Conservation (phyloP, 2,113 vertebrate species). For the Caranx ignobilis region DNA sequence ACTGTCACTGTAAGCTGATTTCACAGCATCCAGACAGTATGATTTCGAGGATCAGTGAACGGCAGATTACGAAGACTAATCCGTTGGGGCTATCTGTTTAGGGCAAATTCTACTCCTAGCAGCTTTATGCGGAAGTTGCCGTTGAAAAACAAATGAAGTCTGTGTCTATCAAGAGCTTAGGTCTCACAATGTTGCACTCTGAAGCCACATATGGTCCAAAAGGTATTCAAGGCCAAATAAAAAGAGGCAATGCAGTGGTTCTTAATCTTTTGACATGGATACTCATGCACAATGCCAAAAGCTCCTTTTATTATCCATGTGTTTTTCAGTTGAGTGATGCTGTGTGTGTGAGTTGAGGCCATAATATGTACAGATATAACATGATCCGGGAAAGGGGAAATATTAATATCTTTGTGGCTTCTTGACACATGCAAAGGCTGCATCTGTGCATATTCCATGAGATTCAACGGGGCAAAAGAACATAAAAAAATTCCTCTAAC, state of each 20-base stretch:
- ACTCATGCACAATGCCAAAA: constrained; percentile 23
- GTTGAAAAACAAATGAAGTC: constrained; percentile 73
- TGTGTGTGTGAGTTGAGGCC: constrained; percentile 1
- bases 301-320: not conserved
- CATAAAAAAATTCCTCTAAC: constrained; percentile 15
- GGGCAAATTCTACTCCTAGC: constrained; percentile 76
- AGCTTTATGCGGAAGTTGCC: constrained; percentile 71
- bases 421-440: constrained; percentile 16
- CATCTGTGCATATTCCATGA: constrained; percentile 34
- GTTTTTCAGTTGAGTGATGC: constrained; percentile 1
- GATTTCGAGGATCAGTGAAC: constrained; percentile 82
- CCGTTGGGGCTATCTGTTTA: constrained; percentile 73
- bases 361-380: not conserved
- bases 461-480: constrained; percentile 45
- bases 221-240: constrained; percentile 53
- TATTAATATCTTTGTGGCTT: constrained; percentile 25
- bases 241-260: constrained; percentile 20
- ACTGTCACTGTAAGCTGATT: constrained; percentile 80
- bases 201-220: constrained; percentile 65
- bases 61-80: constrained; percentile 80
- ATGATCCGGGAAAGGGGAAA: constrained; percentile 37
- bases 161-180: constrained; percentile 63
- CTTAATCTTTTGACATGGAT: constrained; percentile 57
- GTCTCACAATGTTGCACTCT: constrained; percentile 8
- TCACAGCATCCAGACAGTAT: constrained; percentile 77